A percentile compares a stretch with the other conserved stretches of the same genome.
Evolutionary conservation across 53 echinoderm and acorn worm genomes (phyloP).

Genomic region (Actinopyga echinites): DNA sequence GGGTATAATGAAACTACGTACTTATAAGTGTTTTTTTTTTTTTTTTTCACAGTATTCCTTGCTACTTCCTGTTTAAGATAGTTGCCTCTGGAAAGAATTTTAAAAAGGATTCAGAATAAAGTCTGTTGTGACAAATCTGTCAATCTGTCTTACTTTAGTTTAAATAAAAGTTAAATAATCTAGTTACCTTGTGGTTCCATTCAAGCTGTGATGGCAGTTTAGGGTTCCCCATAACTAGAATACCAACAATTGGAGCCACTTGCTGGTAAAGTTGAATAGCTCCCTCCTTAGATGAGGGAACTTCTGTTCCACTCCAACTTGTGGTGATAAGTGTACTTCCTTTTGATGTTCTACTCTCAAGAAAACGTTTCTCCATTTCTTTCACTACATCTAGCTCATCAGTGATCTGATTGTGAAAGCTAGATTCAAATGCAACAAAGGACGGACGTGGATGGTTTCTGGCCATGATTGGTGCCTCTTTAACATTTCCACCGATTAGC

Average conservation of each 20-base stretch:
- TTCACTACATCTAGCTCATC: slow-evolving; percentile 52
- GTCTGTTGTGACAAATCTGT: no score
- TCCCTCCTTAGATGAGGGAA: slow-evolving; percentile 63
- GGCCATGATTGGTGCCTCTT: slow-evolving; percentile 73
- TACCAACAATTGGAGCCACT: slow-evolving; percentile 35
- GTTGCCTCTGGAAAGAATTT: no score
- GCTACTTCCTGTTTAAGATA: no score
- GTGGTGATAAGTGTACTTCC: slow-evolving; percentile 67
- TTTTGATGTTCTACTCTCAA: slow-evolving; percentile 16
- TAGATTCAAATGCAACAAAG: slow-evolving; percentile 76
- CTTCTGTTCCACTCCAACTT: slow-evolving; percentile 82
- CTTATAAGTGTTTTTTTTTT: no score
- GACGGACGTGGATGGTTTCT: slow-evolving; percentile 62
- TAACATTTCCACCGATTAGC: slow-evolving; percentile 38
- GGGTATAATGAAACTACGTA: no score
- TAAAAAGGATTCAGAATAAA: no score
- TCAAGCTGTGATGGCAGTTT: slow-evolving; percentile 68
- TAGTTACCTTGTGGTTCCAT: slow-evolving; percentile 76
- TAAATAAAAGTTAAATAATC: no score
- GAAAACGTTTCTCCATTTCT: slow-evolving; percentile 47
- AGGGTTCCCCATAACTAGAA: slow-evolving; percentile 86
- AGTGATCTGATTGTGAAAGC: slow-evolving; percentile 43
- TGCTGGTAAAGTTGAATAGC: slow-evolving; percentile 62
- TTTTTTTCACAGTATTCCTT: no score
- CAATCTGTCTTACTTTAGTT: no score